Percentiles rank a stretch among this genome's conserved stretches.
Conservation (phyloP, 2,888 invertebrate species). For the Neoascia interrupta region DNA sequence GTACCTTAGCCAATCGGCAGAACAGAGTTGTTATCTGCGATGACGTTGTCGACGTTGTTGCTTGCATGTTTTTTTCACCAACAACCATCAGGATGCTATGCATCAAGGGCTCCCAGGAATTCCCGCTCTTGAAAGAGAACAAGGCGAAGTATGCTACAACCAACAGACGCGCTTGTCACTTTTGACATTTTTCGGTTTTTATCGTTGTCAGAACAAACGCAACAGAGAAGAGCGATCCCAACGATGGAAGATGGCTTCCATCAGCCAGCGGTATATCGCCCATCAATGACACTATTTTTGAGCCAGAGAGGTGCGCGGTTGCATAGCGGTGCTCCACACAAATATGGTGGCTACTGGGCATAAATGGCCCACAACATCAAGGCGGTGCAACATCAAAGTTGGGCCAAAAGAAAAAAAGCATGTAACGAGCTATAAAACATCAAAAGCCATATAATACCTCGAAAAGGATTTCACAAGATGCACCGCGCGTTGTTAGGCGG, state of each 20-base stretch:
- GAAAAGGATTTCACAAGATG: constrained; percentile 67
- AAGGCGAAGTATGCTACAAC: constrained; percentile 1
- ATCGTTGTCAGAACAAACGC: constrained; percentile 38
- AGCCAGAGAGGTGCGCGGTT: constrained; percentile 30
- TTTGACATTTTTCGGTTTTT: constrained; percentile 56
- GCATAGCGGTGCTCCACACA: constrained; percentile 46
- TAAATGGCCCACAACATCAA: too few species aligned
- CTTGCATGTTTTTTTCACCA: constrained; percentile 67
- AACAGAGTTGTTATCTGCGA: constrained; percentile 69
- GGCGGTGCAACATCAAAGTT: constrained; percentile 68
- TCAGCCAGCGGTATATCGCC: constrained; percentile 56
- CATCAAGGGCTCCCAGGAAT: constrained; percentile 65
- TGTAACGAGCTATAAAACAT: constrained; percentile 70
- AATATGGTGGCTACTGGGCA: constrained; percentile 60
- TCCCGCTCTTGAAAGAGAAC: constrained; percentile 33
- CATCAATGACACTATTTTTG: constrained; percentile 61
- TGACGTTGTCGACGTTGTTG: constrained; percentile 64
- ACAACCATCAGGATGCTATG: constrained; percentile 65
- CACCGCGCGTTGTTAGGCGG: constrained; percentile 60
- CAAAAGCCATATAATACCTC: constrained; percentile 63
- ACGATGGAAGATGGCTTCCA: constrained; percentile 59
- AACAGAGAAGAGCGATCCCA: neutral
- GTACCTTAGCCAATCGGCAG: constrained; percentile 40
- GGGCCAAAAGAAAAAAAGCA: constrained; percentile 65
- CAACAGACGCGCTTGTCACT: constrained; percentile 63